Conservation (phyloP, 2,888 invertebrate genomes). For the Erebia ligea region DNA sequence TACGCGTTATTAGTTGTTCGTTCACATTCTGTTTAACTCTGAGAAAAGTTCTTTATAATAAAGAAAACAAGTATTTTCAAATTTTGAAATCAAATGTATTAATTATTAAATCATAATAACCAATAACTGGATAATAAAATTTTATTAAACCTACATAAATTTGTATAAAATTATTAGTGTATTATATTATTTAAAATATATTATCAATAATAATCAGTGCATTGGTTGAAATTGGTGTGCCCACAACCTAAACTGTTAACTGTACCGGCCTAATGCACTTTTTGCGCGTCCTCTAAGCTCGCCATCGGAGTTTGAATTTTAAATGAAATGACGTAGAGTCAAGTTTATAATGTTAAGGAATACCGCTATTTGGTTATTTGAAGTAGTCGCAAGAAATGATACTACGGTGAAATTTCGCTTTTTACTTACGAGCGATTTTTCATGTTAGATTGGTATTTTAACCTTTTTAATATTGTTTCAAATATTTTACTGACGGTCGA, state of each 20-base stretch:
- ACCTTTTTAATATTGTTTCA: neutral
- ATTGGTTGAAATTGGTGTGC: slow-evolving; percentile 19
- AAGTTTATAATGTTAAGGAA: slow-evolving; percentile 4
- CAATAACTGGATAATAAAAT: too few relatives aligned
- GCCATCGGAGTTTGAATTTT: slow-evolving; percentile 26
- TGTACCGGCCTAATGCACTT: slow-evolving; percentile 40
- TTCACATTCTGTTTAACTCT: too few relatives aligned
- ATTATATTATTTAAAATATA: neutral
- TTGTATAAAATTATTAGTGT: neutral
- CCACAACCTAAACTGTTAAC: slow-evolving; percentile 31
- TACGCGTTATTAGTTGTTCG: too few relatives aligned
- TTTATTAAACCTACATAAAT: too few relatives aligned
- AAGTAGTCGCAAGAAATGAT: slow-evolving; percentile 18
- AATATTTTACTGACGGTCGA: neutral
- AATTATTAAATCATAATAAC: too few relatives aligned
- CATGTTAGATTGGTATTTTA: slow-evolving; percentile 6
- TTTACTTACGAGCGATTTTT: slow-evolving; percentile 14
- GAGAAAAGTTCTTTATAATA: too few relatives aligned
- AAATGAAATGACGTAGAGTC: neutral
- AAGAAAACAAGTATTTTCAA: too few relatives aligned
- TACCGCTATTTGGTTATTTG: slow-evolving; percentile 16
- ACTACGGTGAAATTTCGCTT: slow-evolving; percentile 19
- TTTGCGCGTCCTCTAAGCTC: slow-evolving; percentile 30
- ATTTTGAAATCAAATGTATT: too few relatives aligned
- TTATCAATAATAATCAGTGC: too few relatives aligned